Conservation (phyloP, 2,888 invertebrate species). For the Heliconius hortense region DNA sequence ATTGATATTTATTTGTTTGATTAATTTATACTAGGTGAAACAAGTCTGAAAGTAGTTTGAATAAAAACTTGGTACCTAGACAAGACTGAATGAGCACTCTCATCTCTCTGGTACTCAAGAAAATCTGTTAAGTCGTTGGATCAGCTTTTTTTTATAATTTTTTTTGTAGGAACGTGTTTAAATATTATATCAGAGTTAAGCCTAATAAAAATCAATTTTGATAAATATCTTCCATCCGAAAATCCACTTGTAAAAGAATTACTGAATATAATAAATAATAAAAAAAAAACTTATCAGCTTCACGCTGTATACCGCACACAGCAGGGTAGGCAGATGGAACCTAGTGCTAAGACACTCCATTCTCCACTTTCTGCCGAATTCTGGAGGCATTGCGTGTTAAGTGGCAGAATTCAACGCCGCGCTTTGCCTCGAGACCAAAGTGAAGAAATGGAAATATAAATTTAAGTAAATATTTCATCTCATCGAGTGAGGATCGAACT, state of each 20-base stretch:
- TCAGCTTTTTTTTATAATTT: background rate
- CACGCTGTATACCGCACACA: background rate
- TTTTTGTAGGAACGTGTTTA: background rate
- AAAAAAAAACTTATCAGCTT: background rate
- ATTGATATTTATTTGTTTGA: background rate
- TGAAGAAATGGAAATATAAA: no score
- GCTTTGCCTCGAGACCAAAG: no score
- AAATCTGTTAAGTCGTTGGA: background rate
- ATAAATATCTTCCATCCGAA: background rate
- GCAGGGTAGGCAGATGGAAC: no score
- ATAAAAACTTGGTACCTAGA: background rate
- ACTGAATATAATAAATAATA: background rate
- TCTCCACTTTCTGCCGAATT: no score
- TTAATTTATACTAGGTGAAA: background rate
- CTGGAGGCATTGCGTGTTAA: no score
- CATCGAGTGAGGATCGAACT: no score
- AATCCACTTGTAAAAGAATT: background rate
- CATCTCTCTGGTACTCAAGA: background rate
- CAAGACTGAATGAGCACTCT: background rate
- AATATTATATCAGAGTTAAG: background rate
- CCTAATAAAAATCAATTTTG: background rate
- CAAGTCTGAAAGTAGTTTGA: background rate
- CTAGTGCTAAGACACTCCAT: no score
- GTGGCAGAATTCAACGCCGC: no score
- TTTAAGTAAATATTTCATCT: no score